phyloP scores from a whole-genome alignment of 37 sponge, comb jelly and placozoan species.

The Amphimedon queenslandica region DNA sequence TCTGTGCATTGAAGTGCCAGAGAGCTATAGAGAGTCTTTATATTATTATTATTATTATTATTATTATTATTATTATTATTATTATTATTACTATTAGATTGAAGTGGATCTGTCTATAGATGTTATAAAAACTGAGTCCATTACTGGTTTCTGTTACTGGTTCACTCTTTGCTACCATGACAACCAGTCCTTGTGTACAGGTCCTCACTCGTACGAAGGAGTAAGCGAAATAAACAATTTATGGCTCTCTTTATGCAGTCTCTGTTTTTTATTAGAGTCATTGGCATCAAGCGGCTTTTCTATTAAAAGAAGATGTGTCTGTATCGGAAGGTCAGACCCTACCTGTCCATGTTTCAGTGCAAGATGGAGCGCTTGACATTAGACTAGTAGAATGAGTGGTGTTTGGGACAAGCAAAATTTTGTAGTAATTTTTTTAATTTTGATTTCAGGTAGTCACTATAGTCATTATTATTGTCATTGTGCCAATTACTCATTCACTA shows the following conservation, averaged over 20 bases:
- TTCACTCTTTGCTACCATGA: conserved; percentile 26
- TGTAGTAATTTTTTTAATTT: too few relatives aligned
- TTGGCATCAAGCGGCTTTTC: conserved; percentile 56
- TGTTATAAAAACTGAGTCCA: conserved; percentile 15
- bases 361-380: conserved; percentile 41
- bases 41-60: too few relatives aligned
- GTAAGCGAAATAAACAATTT: background rate
- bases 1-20: too few relatives aligned
- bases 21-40: too few relatives aligned
- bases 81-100: conserved; percentile 7
- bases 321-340: conserved; percentile 27
- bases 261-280: conserved; percentile 14
- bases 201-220: conserved; percentile 6
- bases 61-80: too few relatives aligned
- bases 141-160: conserved; percentile 61
- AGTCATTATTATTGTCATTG: too few relatives aligned
- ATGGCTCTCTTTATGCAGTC: conserved; percentile 5
- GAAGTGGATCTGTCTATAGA: conserved; percentile 8
- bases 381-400: background rate
- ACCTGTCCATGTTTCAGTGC: conserved; percentile 7
- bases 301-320: conserved; percentile 36
- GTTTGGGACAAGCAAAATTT: background rate
- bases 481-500: too few relatives aligned
- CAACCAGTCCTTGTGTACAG: conserved; percentile 28
- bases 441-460: too few relatives aligned